Evolutionary conservation across 2,888 invertebrate species (phyloP), one percentile per base, ranked within the genome.

Genomic region (Coremacera marginata): DNA sequence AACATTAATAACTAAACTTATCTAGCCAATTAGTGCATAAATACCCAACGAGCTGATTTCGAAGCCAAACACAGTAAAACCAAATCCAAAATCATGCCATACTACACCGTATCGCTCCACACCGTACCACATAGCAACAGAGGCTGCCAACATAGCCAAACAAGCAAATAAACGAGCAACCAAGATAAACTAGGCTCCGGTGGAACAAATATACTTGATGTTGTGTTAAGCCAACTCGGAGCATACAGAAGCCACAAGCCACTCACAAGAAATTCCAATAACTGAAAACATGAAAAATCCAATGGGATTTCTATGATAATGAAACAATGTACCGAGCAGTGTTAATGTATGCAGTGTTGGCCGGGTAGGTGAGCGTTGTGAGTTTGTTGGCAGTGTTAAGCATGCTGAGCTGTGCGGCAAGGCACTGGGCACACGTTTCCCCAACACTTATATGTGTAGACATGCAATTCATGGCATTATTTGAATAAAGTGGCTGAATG

Each of bases 1-100:
- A 19, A 72, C 73, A 73, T 73, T 73, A 73, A 73, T 73, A 63
- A 49, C 63, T 25, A 25, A 73, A 51, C 51, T 62, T 63, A 73
- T 73, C 63, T 63, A 27, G 63, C 55, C 70, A 71, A 55, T 71
- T 71, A 71, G 57, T 71, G 55, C 57, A 71, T 71, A 71, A 55
- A 57, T 31, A 70, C 27, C 34, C 31, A 57, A 62, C 16, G 44
- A 62, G 34, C 19, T 44, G 44, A 62, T 70, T 70, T 52, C 27
- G n/a, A 31, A 70, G 19, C 70, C 70, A 25, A 19, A 51, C 57
- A 57, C n/a, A 57, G 8, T 5, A 22, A 57, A 19, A 57, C 57
- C 8, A 11, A 2, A 25, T 57, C 57, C 19, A 19, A 25, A 19
- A 57, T 9, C 57, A 9, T 57, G 8, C 57, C n/a, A 55, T 22